Percentiles rank a stretch among this genome's conserved stretches.
These are phyloP conservation scores for Saccostrea cuccullata DNA, from an alignment of 1,140 invertebrate genomes.

Conservation along the genomic window DNA sequence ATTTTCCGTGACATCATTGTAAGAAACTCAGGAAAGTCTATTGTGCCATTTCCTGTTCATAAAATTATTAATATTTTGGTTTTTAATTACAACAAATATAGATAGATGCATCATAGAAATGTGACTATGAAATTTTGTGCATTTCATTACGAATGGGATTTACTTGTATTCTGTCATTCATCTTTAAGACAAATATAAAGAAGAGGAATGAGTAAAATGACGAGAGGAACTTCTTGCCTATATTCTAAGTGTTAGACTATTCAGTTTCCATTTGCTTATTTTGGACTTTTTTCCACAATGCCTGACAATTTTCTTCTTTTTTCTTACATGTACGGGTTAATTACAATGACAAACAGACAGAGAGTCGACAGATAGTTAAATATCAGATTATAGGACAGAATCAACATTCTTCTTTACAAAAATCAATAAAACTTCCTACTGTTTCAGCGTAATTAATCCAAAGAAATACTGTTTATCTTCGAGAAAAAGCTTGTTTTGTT, in stretches of 20 bases:
- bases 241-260: no score
- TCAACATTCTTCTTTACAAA: background rate
- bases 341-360: background rate
- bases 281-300: background rate
- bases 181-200: no score
- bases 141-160: no score
- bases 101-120: no score
- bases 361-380: constrained; percentile 22
- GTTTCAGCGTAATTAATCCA: background rate
- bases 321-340: background rate
- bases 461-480: constrained; percentile 4
- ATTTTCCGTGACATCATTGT: constrained; percentile 35
- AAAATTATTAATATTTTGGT: background rate
- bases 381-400: background rate
- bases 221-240: no score
- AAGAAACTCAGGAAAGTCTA: constrained; percentile 8
- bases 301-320: background rate
- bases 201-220: no score
- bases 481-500: background rate
- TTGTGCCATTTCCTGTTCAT: constrained; percentile 1
- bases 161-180: no score
- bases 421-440: constrained; percentile 1
- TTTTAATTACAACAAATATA: no score
- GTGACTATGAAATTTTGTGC: no score
- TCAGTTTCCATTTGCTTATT: no score